Percentiles rank a stretch among this genome's conserved stretches.
Conservation (phyloP, 2,888 invertebrate genomes). For the Stenolophus ochropezus region DNA sequence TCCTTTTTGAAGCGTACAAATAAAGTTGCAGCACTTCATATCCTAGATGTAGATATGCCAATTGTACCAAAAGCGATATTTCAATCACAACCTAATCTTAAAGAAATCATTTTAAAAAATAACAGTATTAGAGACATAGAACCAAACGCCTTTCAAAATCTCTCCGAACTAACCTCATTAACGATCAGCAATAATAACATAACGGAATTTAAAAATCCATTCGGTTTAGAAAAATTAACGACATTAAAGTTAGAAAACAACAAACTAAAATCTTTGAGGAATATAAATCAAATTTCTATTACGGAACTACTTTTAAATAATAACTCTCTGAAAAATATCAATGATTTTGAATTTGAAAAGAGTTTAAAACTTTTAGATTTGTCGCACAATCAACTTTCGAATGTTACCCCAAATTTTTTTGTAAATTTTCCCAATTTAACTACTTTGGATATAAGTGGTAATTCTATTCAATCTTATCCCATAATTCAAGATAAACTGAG, state of each 20-base stretch:
- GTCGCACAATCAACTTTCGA: background rate
- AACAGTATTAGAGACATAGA: conserved; percentile 57
- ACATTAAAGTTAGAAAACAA: background rate
- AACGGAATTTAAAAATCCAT: background rate
- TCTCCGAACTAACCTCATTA: background rate
- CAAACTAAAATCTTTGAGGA: background rate
- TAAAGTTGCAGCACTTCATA: no score
- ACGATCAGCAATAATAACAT: background rate
- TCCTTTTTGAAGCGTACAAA: no score
- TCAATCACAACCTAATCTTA: background rate
- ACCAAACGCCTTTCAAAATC: background rate
- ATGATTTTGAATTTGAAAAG: background rate
- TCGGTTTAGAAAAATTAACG: background rate
- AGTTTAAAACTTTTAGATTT: background rate
- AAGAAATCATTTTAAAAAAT: background rate
- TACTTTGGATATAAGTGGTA: background rate
- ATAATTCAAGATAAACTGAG: background rate
- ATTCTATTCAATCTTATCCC: background rate
- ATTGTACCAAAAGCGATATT: background rate
- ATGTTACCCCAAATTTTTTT: background rate
- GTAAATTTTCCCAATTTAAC: background rate
- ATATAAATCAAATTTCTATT: background rate
- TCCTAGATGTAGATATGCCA: no score
- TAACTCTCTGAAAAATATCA: background rate
- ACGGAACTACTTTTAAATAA: background rate